Conservation (phyloP, 2,797 vertebrate genomes). For the Onychomys torridus region DNA sequence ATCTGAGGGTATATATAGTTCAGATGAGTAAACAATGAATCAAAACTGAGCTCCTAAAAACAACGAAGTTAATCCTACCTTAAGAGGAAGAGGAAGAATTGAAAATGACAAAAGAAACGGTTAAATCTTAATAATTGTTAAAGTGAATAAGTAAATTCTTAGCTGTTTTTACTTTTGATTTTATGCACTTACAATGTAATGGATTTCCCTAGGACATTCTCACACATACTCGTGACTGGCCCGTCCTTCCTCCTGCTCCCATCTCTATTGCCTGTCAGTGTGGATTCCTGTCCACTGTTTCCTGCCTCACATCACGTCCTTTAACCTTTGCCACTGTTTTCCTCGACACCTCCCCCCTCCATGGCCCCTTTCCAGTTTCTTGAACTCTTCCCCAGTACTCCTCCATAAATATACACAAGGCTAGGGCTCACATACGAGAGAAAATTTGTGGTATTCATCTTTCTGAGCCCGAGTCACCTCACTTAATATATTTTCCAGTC, state of each 20-base stretch:
- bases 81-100: not conserved
- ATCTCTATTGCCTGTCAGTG: not conserved
- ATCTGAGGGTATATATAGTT: not conserved
- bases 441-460: not conserved
- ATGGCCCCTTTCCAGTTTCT: not conserved
- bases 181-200: not conserved
- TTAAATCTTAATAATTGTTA: not conserved
- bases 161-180: not conserved
- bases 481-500: too few relatives aligned
- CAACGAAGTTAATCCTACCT: not conserved
- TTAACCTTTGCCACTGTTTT: not conserved
- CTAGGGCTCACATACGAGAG: not conserved
- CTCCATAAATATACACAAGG: not conserved
- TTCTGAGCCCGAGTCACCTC: too few relatives aligned
- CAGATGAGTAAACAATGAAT: not conserved
- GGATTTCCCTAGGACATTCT: not conserved
- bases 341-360: not conserved
- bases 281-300: not conserved
- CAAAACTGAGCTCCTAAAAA: constrained; percentile 10
- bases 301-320: not conserved
- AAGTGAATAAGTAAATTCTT: not conserved
- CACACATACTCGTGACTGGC: too few relatives aligned
- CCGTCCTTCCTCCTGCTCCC: too few relatives aligned
- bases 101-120: not conserved
- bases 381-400: too few relatives aligned